Evolutionary conservation across 2,888 invertebrate genomes (phyloP).

Genomic region (Drosophila demipolita): DNA sequence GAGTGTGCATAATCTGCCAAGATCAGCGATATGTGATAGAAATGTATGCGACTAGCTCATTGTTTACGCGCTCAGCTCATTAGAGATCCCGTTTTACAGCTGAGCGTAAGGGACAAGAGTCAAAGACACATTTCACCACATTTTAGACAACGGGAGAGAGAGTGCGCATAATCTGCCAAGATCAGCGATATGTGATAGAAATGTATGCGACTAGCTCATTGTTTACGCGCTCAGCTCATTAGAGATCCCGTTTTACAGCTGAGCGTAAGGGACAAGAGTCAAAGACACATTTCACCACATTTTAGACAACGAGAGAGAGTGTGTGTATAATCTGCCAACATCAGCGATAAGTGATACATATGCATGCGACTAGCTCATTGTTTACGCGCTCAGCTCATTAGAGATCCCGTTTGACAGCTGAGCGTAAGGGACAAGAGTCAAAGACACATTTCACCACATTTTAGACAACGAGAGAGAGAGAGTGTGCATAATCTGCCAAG

Average conservation of each 20-base stretch:
- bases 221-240: no score
- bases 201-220: no score
- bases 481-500: slow-evolving; percentile 1
- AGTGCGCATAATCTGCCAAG: no score
- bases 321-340: no score
- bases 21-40: slow-evolving; percentile 14
- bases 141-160: no score
- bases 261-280: no score
- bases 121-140: not conserved
- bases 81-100: slow-evolving; percentile 11
- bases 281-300: no score
- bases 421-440: slow-evolving; percentile 19
- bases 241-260: no score
- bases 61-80: slow-evolving; percentile 18
- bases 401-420: slow-evolving; percentile 3
- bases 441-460: not conserved
- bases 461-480: not conserved
- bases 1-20: slow-evolving; percentile 1
- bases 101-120: slow-evolving; percentile 17
- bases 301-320: no score
- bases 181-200: no score
- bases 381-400: slow-evolving; percentile 21
- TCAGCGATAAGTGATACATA: slow-evolving; percentile 14
- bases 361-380: not conserved
- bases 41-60: slow-evolving; percentile 1